Evolutionary conservation across 2,888 invertebrate species (phyloP).

Genomic region (Metallyticus violacea): DNA sequence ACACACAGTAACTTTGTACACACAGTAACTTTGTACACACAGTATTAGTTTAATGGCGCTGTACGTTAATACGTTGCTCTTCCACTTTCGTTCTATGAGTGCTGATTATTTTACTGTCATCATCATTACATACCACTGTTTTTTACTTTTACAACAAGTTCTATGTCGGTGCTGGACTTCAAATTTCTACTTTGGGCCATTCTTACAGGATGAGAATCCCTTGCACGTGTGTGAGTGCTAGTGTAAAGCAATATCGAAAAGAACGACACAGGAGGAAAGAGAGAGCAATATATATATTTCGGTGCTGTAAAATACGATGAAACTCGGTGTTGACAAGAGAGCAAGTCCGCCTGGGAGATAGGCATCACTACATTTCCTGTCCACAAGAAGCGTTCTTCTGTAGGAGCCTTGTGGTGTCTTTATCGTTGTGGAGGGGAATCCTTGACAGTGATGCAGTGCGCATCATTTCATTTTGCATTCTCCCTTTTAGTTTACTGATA

Average conservation of each 20-base stretch:
- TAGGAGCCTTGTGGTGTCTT: neutral
- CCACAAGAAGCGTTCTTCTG: neutral
- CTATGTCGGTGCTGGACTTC: no score
- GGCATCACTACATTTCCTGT: constrained; percentile 14
- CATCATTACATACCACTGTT: no score
- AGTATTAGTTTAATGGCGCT: no score
- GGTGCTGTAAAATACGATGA: neutral
- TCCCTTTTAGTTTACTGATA: neutral
- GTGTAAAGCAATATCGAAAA: neutral
- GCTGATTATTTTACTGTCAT: no score
- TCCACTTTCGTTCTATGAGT: no score
- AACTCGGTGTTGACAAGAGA: neutral
- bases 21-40: no score
- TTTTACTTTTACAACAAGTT: no score
- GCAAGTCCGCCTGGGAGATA: neutral
- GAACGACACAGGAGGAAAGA: neutral
- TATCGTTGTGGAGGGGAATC: neutral
- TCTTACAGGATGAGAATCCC: neutral
- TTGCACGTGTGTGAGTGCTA: neutral
- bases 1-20: no score
- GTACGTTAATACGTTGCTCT: no score
- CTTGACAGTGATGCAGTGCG: neutral
- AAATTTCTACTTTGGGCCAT: neutral
- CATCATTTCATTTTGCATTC: neutral
- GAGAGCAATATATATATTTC: neutral